A percentile compares a stretch with the other conserved stretches of the same genome.
Evolutionary conservation across 2,113 vertebrate genomes (phyloP).

Genomic region (Romanogobio albipinnatus): DNA sequence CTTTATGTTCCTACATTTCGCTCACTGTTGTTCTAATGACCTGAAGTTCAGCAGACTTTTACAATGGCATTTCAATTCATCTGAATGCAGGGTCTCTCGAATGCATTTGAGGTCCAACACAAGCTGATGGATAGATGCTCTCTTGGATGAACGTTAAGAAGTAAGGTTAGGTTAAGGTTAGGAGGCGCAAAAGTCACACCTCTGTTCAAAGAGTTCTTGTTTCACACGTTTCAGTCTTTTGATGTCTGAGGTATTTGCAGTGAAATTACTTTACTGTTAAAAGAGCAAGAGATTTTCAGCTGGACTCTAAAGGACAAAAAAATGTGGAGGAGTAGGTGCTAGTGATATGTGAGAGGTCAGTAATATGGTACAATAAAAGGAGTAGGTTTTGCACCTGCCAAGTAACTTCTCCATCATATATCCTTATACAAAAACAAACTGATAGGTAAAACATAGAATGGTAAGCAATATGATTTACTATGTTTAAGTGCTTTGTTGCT

Average conservation of each 20-base stretch:
- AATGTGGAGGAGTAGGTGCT: background rate
- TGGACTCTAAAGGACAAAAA: background rate
- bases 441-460: background rate
- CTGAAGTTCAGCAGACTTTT: slow-evolving; percentile 53
- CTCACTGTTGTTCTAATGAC: slow-evolving; percentile 33
- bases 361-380: slow-evolving; percentile 17
- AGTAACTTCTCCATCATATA: background rate
- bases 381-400: slow-evolving; percentile 22
- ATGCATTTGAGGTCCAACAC: slow-evolving; percentile 51
- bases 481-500: background rate
- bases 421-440: background rate
- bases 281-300: slow-evolving; percentile 28
- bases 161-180: slow-evolving; percentile 16
- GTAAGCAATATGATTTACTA: background rate
- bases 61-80: slow-evolving; percentile 50
- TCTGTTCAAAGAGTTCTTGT: slow-evolving; percentile 58
- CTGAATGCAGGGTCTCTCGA: slow-evolving; percentile 65
- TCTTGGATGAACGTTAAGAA: slow-evolving; percentile 54
- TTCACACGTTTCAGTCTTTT: slow-evolving; percentile 58
- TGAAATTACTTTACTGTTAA: slow-evolving; percentile 46
- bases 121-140: slow-evolving; percentile 54
- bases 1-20: slow-evolving; percentile 52
- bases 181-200: slow-evolving; percentile 64
- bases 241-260: slow-evolving; percentile 59
- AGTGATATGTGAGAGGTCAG: background rate